Conservation (phyloP, 2,113 vertebrate species). For the Myotis lucifugus region DNA sequence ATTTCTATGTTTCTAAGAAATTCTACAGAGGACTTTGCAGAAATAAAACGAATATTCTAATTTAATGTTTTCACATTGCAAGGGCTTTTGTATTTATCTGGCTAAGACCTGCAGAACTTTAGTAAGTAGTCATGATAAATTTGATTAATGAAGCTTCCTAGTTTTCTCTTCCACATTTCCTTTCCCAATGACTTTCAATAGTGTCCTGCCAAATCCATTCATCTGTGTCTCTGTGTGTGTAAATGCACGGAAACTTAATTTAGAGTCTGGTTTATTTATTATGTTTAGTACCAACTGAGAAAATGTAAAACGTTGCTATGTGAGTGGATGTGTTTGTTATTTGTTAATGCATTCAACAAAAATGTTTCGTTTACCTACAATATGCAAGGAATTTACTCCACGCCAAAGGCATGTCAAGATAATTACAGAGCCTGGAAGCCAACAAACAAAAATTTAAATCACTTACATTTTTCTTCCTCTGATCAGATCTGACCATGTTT, state of each 20-base stretch:
- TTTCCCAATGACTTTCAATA: background rate
- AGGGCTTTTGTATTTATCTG: background rate
- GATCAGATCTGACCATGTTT: background rate
- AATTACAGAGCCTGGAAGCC: background rate
- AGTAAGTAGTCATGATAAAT: background rate
- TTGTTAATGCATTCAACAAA: background rate
- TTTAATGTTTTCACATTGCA: background rate
- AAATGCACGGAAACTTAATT: background rate
- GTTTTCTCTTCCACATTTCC: background rate
- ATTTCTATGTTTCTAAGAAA: constrained; percentile 17
- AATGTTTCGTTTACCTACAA: background rate
- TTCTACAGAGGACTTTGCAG: background rate
- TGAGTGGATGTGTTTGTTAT: background rate
- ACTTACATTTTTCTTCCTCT: constrained; percentile 19
- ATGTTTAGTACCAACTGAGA: background rate
- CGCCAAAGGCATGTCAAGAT: background rate
- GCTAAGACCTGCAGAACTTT: background rate
- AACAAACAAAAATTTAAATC: background rate
- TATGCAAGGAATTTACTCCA: background rate
- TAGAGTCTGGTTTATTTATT: background rate
- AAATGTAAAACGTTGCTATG: background rate
- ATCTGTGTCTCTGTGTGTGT: background rate
- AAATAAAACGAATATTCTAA: background rate
- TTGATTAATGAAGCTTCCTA: background rate
- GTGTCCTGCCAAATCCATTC: background rate